phyloP scores from a whole-genome alignment of 2,113 vertebrate species.

The Synodontis membranacea region DNA sequence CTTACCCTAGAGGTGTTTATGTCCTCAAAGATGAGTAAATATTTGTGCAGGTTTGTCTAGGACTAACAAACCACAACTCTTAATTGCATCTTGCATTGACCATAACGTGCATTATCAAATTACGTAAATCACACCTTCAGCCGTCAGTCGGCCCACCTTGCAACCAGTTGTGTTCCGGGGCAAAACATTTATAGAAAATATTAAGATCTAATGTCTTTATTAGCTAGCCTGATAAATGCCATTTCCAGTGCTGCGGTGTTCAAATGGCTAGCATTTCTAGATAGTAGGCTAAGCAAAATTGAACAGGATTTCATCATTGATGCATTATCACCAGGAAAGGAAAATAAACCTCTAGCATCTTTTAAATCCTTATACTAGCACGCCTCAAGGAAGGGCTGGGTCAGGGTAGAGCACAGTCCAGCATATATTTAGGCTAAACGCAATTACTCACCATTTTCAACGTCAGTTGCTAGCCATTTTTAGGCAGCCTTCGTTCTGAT shows the following conservation, averaged over 20 bases:
- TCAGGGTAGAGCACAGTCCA: constrained; percentile 53
- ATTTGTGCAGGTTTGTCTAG: not conserved
- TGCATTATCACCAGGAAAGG: not conserved
- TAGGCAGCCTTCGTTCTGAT: constrained; percentile 45
- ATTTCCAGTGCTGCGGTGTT: not conserved
- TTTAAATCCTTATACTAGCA: not conserved
- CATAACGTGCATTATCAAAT: not conserved
- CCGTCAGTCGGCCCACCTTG: not conserved
- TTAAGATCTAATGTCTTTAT: not conserved
- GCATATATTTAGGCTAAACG: constrained; percentile 41
- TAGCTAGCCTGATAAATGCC: not conserved
- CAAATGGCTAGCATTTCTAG: not conserved
- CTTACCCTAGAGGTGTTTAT: not conserved
- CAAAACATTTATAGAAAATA: not conserved
- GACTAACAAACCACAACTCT: not conserved
- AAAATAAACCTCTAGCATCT: not conserved
- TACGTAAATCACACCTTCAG: not conserved
- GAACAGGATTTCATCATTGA: not conserved
- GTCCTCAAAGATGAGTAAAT: not conserved
- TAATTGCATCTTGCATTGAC: not conserved
- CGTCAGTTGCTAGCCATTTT: constrained; percentile 37
- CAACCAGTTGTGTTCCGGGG: not conserved
- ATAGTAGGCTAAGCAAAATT: not conserved
- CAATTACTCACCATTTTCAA: constrained; percentile 44
- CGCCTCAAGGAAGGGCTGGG: not conserved